A percentile compares a stretch with the other conserved stretches of the same genome.
These are phyloP conservation scores for Drosophila watanabei DNA, from an alignment of 1,140 invertebrate species.

Conservation along the genomic window DNA sequence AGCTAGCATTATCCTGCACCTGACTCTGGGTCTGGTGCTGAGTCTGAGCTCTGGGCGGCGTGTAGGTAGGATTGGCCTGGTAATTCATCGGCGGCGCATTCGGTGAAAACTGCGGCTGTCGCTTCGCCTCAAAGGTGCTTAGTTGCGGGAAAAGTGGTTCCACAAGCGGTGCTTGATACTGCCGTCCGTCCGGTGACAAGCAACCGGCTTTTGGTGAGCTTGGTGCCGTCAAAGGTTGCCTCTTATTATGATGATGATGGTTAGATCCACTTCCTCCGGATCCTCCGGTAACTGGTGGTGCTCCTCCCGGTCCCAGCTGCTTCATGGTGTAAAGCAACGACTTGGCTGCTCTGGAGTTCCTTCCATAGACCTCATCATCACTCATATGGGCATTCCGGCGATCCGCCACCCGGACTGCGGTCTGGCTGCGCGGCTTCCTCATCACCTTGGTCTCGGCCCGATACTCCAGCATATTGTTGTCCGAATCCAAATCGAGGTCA, in stretches of 20 bases:
- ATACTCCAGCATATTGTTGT: conserved; percentile 86
- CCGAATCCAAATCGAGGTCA: conserved; percentile 78
- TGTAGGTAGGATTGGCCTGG: conserved; percentile 61
- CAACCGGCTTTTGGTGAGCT: conserved; percentile 65
- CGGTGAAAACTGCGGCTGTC: conserved; percentile 44
- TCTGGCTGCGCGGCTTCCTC: conserved; percentile 88
- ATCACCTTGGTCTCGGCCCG: conserved; percentile 89
- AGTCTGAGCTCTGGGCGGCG: conserved; percentile 31
- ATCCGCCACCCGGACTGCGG: conserved; percentile 86
- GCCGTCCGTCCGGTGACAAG: conserved; percentile 76
- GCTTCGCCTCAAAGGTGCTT: conserved; percentile 69
- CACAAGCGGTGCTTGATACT: conserved; percentile 77
- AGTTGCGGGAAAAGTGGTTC: conserved; percentile 80
- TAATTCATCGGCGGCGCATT: conserved; percentile 16
- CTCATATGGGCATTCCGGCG: conserved; percentile 68
- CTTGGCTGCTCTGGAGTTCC: conserved; percentile 77
- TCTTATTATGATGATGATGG: not conserved
- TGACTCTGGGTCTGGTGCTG: not conserved
- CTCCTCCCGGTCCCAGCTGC: conserved; percentile 41
- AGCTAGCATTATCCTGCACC: conserved; percentile 5
- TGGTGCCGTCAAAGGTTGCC: conserved; percentile 39
- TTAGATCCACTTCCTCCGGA: not conserved
- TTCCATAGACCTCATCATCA: conserved; percentile 79
- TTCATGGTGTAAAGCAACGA: conserved; percentile 77
- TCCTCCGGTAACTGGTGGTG: not conserved